phyloP scores from a whole-genome alignment of 2,797 vertebrate species.

The Xenops minutus region DNA sequence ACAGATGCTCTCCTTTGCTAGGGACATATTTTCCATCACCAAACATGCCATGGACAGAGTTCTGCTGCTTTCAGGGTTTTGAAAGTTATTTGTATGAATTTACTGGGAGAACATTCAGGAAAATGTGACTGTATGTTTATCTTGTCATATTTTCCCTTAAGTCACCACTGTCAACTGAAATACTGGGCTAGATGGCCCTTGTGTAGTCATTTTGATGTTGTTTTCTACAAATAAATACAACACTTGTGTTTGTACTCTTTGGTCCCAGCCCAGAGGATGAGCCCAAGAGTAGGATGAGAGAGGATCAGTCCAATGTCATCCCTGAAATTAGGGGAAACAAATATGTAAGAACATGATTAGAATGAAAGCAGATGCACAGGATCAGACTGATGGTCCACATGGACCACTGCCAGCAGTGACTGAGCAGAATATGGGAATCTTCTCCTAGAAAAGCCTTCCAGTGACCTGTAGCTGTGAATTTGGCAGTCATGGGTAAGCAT shows the following conservation, averaged over 20 bases:
- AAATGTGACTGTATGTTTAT: slow-evolving; percentile 41
- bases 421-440: background rate
- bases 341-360: background rate
- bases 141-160: slow-evolving; percentile 48
- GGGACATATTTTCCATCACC: slow-evolving; percentile 25
- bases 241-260: background rate
- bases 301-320: background rate
- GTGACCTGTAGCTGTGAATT: background rate
- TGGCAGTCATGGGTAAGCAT: background rate
- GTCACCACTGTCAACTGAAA: background rate
- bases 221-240: background rate
- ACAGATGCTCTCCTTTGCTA: background rate
- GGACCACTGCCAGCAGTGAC: background rate
- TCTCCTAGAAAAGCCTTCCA: background rate
- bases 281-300: background rate
- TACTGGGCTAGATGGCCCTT: background rate
- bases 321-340: background rate
- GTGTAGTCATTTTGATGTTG: background rate
- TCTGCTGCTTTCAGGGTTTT: slow-evolving; percentile 5
- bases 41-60: background rate
- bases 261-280: background rate
- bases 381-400: background rate
- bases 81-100: slow-evolving; percentile 25
- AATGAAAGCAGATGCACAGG: background rate
- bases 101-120: slow-evolving; percentile 36